Base-by-base conservation (phyloP, 2,888 invertebrate genomes). In the Pammene fasciana region DNA sequence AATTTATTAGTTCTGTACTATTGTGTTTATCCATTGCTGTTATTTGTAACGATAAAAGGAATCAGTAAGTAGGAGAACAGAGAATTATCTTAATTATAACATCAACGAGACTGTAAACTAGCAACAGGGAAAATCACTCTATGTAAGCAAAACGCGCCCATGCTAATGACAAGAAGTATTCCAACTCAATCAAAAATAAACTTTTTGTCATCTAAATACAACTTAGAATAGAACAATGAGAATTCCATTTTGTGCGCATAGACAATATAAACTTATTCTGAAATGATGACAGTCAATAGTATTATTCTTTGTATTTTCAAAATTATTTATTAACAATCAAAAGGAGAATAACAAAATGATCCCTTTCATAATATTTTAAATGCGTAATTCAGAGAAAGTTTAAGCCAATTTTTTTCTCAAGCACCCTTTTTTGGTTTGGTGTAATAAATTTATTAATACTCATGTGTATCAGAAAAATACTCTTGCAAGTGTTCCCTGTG, bases 1-100 rank as follows among this genome's bases (percentile, higher is more conserved):
- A 92, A 80, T 93, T 95, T 72, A 95, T 81, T 73, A 95, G 85
- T 80, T 95, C 95, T 4, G 94, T 92, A 84, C 95, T 95, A 75
- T 94, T 94, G 75, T 94, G 93, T 84, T 95, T 95, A 80, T 95
- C 95, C 94, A 95, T 95, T 74, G 43, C 79, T 14, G 13, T 36
- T 48, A 45, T 52, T 65, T 59, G 41, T 14, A 38, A 56, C 62
- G 26, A 11, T 57, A 34, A 14, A 38, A 18, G 6, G 8, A 5
- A 38, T 14, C 2, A 59, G 45, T 48, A 14, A 13, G 38, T 41
- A 41, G 16, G 52, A 55, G 18, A 13, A 43, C 10, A 36, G n/a
- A 9, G 34, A 26, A 41, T 18, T 50, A 34, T 43, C 41, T 50
- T 46, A 34, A 43, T 46, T 54, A 61, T 38, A 60, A 43, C 36